Evolutionary conservation across 1,140 invertebrate species (phyloP).

Genomic region (Bombus fervidus): DNA sequence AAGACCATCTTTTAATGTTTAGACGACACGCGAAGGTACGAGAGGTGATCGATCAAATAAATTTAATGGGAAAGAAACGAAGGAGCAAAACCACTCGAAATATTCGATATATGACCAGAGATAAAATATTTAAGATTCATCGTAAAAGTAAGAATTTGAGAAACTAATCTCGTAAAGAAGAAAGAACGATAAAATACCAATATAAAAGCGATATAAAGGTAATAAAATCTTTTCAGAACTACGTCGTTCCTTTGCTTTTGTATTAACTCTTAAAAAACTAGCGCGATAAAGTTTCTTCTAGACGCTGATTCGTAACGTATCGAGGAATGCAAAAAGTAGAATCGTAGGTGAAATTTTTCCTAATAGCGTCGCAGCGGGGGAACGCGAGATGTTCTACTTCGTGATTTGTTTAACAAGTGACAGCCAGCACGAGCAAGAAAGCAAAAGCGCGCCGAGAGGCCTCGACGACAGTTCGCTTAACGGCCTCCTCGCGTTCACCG

Average conservation of each 20-base stretch:
- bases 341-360: conserved; percentile 4
- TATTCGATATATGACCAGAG: neutral
- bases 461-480: neutral
- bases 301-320: neutral
- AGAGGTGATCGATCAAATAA: neutral
- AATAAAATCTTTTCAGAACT: neutral
- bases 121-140: neutral
- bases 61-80: neutral
- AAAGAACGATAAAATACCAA: neutral
- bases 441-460: conserved; percentile 6
- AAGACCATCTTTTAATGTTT: no score
- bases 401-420: conserved; percentile 3
- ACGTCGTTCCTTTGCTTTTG: neutral
- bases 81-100: no score
- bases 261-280: neutral
- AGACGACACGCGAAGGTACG: neutral
- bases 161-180: neutral
- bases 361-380: neutral
- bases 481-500: neutral
- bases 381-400: neutral
- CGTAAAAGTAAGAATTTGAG: neutral
- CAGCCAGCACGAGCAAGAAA: conserved; percentile 15
- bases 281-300: no score
- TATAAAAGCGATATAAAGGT: neutral
- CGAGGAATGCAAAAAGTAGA: neutral